Evolutionary conservation across 1,140 invertebrate species (phyloP).

Genomic region (Parapsyche elsis): DNA sequence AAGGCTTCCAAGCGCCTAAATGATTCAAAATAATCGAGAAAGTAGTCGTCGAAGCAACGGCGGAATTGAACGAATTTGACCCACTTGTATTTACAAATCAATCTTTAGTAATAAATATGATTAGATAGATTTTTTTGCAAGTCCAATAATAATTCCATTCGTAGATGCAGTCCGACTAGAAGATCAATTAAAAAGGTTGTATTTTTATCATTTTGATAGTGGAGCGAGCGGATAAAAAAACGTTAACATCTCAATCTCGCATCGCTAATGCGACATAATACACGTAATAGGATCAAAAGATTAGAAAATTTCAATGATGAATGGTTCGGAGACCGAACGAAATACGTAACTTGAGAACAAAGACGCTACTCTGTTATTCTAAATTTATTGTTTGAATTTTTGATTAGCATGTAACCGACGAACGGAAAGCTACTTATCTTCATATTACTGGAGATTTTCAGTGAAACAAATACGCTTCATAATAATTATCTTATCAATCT

Average conservation of each 20-base stretch:
- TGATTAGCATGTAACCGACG: no score
- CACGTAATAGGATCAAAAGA: slow-evolving; percentile 33
- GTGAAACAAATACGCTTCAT: no score
- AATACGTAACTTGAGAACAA: slow-evolving; percentile 7
- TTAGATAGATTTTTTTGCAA: slow-evolving; percentile 12
- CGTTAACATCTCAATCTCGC: slow-evolving; percentile 18
- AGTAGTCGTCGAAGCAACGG: slow-evolving; percentile 9
- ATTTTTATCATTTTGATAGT: slow-evolving; percentile 29
- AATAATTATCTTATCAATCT: no score
- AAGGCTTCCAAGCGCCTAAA: background rate
- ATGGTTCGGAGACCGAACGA: slow-evolving; percentile 3
- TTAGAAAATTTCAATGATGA: slow-evolving; percentile 27
- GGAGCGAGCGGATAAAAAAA: background rate
- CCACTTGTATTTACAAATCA: background rate
- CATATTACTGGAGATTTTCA: no score
- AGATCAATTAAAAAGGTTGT: slow-evolving; percentile 23
- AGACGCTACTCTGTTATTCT: background rate
- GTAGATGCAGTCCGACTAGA: slow-evolving; percentile 20
- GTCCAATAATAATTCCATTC: background rate
- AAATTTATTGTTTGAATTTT: no score
- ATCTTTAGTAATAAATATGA: background rate
- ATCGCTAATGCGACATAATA: slow-evolving; percentile 28
- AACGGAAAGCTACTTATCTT: no score
- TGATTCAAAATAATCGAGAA: slow-evolving; percentile 3
- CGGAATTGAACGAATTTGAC: background rate